These are phyloP conservation scores for Augochlorella aurata DNA, from an alignment of 2,888 invertebrate species.

Conservation along the genomic window DNA sequence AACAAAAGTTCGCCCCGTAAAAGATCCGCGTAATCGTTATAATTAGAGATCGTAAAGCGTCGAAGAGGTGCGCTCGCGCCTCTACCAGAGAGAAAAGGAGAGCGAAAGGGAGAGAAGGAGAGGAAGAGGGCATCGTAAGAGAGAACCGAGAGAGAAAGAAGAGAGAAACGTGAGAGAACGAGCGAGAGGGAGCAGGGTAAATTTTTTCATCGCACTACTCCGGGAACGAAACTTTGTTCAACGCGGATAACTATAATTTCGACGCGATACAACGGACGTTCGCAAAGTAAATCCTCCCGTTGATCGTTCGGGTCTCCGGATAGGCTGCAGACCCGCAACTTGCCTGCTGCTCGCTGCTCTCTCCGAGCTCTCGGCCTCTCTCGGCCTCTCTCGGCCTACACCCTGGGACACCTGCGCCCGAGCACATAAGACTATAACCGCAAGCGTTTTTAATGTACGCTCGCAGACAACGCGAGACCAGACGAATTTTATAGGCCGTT, in stretches of 20 bases:
- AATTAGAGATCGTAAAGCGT: constrained; percentile 70
- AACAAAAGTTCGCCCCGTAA: constrained; percentile 61
- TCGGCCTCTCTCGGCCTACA: neutral
- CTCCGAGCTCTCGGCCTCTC: too few relatives aligned
- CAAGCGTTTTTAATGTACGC: constrained; percentile 76
- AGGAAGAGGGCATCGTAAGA: neutral
- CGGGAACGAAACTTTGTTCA: constrained; percentile 60
- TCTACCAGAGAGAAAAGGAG: constrained; percentile 6
- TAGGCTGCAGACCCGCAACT: neutral
- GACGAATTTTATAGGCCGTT: constrained; percentile 82
- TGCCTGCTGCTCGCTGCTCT: constrained; percentile 1
- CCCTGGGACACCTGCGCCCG: constrained; percentile 66
- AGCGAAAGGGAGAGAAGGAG: neutral
- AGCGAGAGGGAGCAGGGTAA: neutral
- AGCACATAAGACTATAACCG: constrained; percentile 72
- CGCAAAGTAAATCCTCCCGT: constrained; percentile 12
- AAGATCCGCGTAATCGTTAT: constrained; percentile 68
- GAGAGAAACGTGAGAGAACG: neutral
- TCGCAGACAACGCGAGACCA: constrained; percentile 78
- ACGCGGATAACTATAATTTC: constrained; percentile 53
- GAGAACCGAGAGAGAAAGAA: neutral
- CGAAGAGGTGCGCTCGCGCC: constrained; percentile 50
- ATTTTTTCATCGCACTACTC: constrained; percentile 16
- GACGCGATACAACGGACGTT: constrained; percentile 18
- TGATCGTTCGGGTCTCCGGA: neutral